Evolutionary conservation across 1,140 invertebrate species (phyloP).

Genomic region (Camponotus vicinus): DNA sequence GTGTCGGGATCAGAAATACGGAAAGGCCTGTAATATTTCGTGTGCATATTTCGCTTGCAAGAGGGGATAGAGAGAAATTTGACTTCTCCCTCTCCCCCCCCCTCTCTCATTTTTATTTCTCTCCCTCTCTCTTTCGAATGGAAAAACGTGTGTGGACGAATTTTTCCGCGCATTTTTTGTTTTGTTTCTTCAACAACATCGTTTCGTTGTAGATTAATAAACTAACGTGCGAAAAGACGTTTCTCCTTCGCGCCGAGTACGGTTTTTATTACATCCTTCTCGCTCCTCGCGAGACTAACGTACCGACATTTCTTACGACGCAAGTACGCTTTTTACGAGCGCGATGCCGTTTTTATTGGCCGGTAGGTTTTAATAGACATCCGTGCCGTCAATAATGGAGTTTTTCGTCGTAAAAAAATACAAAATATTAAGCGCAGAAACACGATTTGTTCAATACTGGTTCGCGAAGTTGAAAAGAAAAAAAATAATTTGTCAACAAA

Average conservation of each 20-base stretch:
- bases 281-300: neutral
- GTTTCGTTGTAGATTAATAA: no score
- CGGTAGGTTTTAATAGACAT: neutral
- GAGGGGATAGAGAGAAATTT: neutral
- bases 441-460: neutral
- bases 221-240: neutral
- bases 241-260: neutral
- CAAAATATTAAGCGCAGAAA: constrained; percentile 1
- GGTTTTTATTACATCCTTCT: neutral
- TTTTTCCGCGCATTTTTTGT: neutral
- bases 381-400: neutral
- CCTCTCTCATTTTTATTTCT: neutral
- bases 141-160: neutral
- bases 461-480: constrained; percentile 6
- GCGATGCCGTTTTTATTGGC: neutral
- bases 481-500: neutral
- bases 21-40: constrained; percentile 36
- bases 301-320: neutral
- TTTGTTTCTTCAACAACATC: neutral
- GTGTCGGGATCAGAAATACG: constrained; percentile 48
- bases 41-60: neutral
- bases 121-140: neutral
- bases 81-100: neutral
- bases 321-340: constrained; percentile 18
- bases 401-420: constrained; percentile 24